These are phyloP conservation scores for Aulostomus chinensis DNA, from an alignment of 2,797 vertebrate genomes.

Conservation along the genomic window DNA sequence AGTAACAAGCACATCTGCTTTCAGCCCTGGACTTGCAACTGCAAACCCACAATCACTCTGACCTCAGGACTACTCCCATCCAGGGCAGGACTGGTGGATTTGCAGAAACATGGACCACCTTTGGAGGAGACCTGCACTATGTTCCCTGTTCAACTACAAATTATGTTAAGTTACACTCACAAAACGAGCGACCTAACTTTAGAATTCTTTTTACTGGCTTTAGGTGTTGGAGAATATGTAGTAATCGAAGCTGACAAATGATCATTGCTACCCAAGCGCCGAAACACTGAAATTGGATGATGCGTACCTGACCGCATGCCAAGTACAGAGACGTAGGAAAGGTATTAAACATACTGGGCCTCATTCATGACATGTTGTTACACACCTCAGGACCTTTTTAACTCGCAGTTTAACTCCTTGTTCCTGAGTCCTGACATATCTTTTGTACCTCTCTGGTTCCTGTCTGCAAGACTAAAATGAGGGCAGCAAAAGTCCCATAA, in stretches of 20 bases:
- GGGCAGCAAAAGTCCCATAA: no score
- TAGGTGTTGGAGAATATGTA: neutral
- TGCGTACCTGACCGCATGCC: conserved; percentile 7
- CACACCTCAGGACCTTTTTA: no score
- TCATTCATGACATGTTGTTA: no score
- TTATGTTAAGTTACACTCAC: no score
- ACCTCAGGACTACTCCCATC: conserved; percentile 68
- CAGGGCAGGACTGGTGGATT: conserved; percentile 43
- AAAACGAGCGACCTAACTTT: no score
- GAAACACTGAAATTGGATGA: no score
- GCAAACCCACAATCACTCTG: conserved; percentile 55
- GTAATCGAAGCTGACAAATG: conserved; percentile 10
- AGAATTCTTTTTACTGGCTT: conserved; percentile 3
- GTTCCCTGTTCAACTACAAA: no score
- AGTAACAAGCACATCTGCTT: conserved; percentile 60
- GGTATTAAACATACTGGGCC: neutral
- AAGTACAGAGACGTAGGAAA: conserved; percentile 47
- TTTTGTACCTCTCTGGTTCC: no score
- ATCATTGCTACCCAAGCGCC: conserved; percentile 1
- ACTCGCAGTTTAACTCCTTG: no score
- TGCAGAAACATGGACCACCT: conserved; percentile 62
- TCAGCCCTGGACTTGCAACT: conserved; percentile 29
- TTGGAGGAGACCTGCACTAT: conserved; percentile 22
- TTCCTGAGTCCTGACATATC: no score
- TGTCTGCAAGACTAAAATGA: no score